Evolutionary conservation across 2,113 vertebrate species (phyloP), one percentile per base, ranked within the genome.

Genomic region (Heterochromis multidens): DNA sequence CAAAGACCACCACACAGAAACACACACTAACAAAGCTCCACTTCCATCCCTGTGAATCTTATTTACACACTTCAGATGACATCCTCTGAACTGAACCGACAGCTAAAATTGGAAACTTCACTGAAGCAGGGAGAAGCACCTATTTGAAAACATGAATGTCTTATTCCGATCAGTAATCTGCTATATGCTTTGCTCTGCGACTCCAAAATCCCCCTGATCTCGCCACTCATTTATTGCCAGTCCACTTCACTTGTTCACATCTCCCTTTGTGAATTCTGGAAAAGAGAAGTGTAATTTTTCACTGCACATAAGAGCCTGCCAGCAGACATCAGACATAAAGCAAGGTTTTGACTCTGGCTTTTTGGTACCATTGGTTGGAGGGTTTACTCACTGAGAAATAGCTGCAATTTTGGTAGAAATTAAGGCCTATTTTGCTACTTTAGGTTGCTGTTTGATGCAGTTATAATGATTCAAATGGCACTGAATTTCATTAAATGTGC

Each of bases 31-130:
- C 79, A 88, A 87, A 88, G 67, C 80, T 65, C 60, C 74, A 72
- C 77, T 62, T 82, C 77, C 67, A 85, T 78, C 77, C 58, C 70
- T 29, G 54, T 31, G 1, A 83, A 84, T 85, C 67, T 33, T 87
- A 87, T 88, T 90, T 85, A 88, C 84, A 84, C 81, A 82, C 76
- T 63, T 78, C 86, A 87, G 81, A 90, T 87, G 84, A 87, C 67
- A 29, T 85, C 79, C 81, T 79, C 82, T 43, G 65, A 90, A 79
- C 79, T 65, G 81, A 88, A 65, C 72, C 12, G 25, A 76, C 56
- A 25, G 79, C 79, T 85, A 82, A 80, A 87, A 86, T 84, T 84
- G 86, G 78, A 88, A 89, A 62, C 79, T 77, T 84, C 83, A 63
- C 27, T 88, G 72, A 70, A 35, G 86, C 86, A 60, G 5, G 59